Percentiles rank a stretch among this genome's conserved stretches.
phyloP scores from a whole-genome alignment of 1,140 invertebrate species.

The Heliothis virescens region DNA sequence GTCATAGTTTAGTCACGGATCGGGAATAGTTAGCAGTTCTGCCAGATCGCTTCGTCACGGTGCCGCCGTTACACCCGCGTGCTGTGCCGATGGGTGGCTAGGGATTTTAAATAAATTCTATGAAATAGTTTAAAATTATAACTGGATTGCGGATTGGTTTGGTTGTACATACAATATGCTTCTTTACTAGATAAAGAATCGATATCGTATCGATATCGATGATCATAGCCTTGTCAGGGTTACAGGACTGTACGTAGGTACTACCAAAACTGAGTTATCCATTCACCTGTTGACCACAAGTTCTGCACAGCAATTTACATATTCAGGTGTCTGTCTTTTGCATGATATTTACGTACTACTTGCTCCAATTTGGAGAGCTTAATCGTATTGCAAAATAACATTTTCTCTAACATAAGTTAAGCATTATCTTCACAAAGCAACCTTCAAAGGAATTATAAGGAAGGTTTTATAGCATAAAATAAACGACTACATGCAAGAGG shows the following conservation, averaged over 20 bases:
- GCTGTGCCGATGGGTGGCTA: neutral
- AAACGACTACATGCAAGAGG: neutral
- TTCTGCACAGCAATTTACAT: no score
- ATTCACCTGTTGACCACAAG: no score
- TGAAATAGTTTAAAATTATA: slow-evolving; percentile 35
- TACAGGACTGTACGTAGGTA: no score
- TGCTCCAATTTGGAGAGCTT: no score
- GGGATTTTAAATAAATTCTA: slow-evolving; percentile 9
- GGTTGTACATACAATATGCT: neutral
- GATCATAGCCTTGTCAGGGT: neutral
- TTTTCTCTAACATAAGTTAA: no score
- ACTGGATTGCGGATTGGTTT: slow-evolving; percentile 3
- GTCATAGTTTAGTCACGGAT: slow-evolving; percentile 33
- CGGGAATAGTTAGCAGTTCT: slow-evolving; percentile 24
- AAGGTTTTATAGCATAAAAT: neutral
- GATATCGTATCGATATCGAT: neutral
- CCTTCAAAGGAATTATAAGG: neutral
- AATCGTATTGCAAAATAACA: no score
- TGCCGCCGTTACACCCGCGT: neutral
- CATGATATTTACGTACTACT: no score
- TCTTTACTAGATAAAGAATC: slow-evolving; percentile 1
- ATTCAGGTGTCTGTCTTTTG: no score
- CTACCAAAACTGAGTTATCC: no score
- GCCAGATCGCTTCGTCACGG: slow-evolving; percentile 7
- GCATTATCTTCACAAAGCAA: neutral